phyloP scores from a whole-genome alignment of 2,113 vertebrate genomes.

The Ranitomeya variabilis region DNA sequence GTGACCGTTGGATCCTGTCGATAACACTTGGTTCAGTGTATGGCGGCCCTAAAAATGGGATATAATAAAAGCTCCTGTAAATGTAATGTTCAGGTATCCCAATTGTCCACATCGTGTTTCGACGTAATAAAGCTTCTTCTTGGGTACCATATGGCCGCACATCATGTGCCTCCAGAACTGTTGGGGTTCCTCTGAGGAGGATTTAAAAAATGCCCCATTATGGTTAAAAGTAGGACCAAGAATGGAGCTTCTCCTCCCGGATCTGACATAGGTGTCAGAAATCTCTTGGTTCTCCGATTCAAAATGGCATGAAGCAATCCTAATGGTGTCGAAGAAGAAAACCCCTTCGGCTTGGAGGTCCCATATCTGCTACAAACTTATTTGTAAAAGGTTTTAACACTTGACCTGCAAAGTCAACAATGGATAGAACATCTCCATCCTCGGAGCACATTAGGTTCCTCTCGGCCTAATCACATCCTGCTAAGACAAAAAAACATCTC shows the following conservation, averaged over 20 bases:
- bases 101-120: too few relatives aligned
- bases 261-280: neutral
- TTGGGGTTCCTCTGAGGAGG: neutral
- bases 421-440: conserved; percentile 64
- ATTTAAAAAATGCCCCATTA: neutral
- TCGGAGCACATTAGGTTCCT: conserved; percentile 70
- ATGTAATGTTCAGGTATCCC: too few relatives aligned
- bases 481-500: conserved; percentile 68
- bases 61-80: too few relatives aligned
- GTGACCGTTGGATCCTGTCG: too few relatives aligned
- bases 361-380: conserved; percentile 59
- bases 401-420: conserved; percentile 72
- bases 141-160: too few relatives aligned
- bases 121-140: too few relatives aligned
- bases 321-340: conserved; percentile 5
- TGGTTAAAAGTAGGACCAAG: neutral
- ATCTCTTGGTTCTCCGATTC: neutral
- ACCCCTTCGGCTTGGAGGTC: conserved; percentile 49
- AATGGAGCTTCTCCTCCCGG: neutral
- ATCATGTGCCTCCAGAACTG: too few relatives aligned
- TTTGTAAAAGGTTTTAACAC: conserved; percentile 70
- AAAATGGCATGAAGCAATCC: neutral
- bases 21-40: too few relatives aligned
- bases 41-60: too few relatives aligned
- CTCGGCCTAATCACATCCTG: conserved; percentile 70